These are phyloP conservation scores for Oxystoma pomonae DNA, from an alignment of 2,888 invertebrate species.

Conservation along the genomic window DNA sequence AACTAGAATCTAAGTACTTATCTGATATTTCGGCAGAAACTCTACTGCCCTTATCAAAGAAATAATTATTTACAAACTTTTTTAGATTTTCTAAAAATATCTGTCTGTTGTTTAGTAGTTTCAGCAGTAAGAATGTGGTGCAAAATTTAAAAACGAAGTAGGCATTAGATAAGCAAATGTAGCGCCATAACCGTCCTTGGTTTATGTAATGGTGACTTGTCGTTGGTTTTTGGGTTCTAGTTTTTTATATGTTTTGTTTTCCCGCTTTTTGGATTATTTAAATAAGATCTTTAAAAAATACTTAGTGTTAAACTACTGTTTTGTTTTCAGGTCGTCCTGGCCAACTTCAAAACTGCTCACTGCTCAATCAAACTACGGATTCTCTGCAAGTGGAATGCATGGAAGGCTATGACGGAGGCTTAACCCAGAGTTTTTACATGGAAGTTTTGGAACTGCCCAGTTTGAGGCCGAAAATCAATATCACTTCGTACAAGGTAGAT, in stretches of 20 bases:
- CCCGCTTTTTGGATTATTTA: conserved; percentile 2
- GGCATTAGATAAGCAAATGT: no score
- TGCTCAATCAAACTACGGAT: conserved; percentile 82
- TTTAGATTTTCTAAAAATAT: no score
- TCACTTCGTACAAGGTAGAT: conserved; percentile 45
- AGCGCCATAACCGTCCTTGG: no score
- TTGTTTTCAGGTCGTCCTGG: conserved; percentile 74
- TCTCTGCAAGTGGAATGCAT: conserved; percentile 81
- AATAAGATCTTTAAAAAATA: background rate
- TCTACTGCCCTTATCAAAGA: no score
- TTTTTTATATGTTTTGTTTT: conserved; percentile 17
- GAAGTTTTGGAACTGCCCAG: conserved; percentile 72
- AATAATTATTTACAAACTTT: no score
- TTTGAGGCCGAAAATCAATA: conserved; percentile 57
- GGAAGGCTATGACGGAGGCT: conserved; percentile 83
- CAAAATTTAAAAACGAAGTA: no score
- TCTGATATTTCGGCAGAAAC: no score
- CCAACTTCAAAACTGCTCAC: conserved; percentile 82
- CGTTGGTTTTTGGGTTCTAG: background rate
- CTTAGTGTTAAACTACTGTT: conserved; percentile 8
- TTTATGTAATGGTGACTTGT: background rate
- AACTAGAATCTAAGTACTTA: no score
- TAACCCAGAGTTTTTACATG: conserved; percentile 82
- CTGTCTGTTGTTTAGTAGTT: no score
- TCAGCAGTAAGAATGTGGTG: no score